Base-by-base conservation (phyloP, 2,113 vertebrate genomes). In the Erpornis zantholeuca region DNA sequence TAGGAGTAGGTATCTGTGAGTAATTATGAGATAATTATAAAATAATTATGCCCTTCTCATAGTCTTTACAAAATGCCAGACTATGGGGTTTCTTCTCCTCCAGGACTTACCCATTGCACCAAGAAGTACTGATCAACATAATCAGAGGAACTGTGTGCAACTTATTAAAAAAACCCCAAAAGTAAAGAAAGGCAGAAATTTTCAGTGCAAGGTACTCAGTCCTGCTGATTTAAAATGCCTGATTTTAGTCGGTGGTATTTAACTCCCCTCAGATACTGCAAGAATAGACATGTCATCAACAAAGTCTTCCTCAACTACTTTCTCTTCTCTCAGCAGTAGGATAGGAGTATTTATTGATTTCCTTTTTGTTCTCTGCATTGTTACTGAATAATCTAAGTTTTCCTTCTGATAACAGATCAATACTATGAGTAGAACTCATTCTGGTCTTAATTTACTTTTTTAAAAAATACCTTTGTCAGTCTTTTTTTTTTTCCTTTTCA, bases 261-360 rank as follows among this genome's bases (percentile, higher is more conserved):
- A 78, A 91, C 40, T 92, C 61, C 63, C 83, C 80, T 84, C 60
- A 83, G 77, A 33, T 66, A 50, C 14, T 69, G 16, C 23, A 49
- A 61, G 50, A 92, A 90, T 33, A 91, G 87, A 54, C 38, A 73
- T 57, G n/a, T 83, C 92, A 93, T 90, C 54, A 88, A 59, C 38
- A 69, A 88, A 27, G 40, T 86, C 80, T 86, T 83, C 57, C 82
- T 92, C 69, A 86, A 56, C 64, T 63, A 47, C 15, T 75, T 83
- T 82, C 38, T 65, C 83, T 88, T 53, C 82, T 75, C 60, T 71
- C 49, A 81, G 92, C 65, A 90, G 76, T 11, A 73, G n/a, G 12
- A 40, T 21, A 69, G 71, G 79, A 93, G 60, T 86, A 86, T 75
- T 81, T 73, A 96, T 96, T 91, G 94, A 91, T 92, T 92, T 78